These are phyloP conservation scores for Tetraneura akinire DNA, from an alignment of 1,140 invertebrate species.

Conservation along the genomic window DNA sequence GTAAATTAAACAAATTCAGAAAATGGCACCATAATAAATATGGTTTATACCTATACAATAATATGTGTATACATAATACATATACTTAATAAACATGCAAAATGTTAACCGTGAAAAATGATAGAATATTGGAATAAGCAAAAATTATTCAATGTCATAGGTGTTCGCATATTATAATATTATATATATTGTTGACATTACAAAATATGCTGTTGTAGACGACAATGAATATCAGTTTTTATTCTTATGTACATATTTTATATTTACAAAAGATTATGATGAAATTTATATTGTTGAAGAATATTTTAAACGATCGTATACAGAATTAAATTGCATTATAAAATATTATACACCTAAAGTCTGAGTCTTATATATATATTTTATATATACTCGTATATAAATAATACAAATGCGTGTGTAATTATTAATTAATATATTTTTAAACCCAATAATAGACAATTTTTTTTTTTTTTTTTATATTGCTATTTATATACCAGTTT, in stretches of 20 bases:
- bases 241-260: background rate
- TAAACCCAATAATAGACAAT: too few species aligned
- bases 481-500: too few species aligned
- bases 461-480: too few species aligned
- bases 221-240: conserved; percentile 13
- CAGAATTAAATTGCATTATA: too few species aligned
- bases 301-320: background rate
- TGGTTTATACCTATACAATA: too few species aligned
- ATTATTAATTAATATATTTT: too few species aligned
- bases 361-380: too few species aligned
- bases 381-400: too few species aligned
- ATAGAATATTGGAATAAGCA: conserved; percentile 15
- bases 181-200: conserved; percentile 19
- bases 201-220: background rate
- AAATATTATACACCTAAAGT: too few species aligned
- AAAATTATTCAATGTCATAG: conserved; percentile 20
- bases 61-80: too few species aligned
- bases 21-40: too few species aligned
- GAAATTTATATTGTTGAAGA: background rate
- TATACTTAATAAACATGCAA: conserved; percentile 16
- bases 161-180: background rate
- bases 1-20: background rate
- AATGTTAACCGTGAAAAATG: background rate
- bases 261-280: background rate
- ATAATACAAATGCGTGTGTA: too few species aligned